Base-by-base conservation (phyloP, 2,113 vertebrate genomes). In the Bathybates hornii region DNA sequence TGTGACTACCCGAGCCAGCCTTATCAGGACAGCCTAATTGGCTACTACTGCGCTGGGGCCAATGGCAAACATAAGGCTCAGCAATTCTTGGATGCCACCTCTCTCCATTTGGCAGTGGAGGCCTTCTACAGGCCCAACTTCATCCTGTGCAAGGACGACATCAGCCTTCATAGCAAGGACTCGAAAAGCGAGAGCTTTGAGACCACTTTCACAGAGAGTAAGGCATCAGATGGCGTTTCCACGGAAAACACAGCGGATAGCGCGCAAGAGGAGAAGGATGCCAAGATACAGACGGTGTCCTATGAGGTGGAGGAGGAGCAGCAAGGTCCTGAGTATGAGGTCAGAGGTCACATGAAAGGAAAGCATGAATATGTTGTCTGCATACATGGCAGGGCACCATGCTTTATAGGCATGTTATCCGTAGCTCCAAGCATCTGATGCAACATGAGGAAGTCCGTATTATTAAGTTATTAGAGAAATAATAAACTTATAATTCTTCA, bases 51-150 rank as follows among this genome's bases (percentile, higher is more conserved):
- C 93, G 96, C 92, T 1, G 93, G 97, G 13, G 89, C 96, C 61
- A 89, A 96, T 19, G 94, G 92, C 5, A 86, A 96, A 53, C 91
- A 96, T 27, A 97, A 95, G 84, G 92, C 97, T 81, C 97, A 97
- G 85, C 98, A 98, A 94, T 97, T 97, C 93, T 95, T 99, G 94
- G 98, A 99, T 17, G 97, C 98, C 21, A 97, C 97, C 1, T 98
- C 98, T 59, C 96, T 99, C 88, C 98, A 99, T 93, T 95, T 99
- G 76, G 97, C 98, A 0, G 97, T 98, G 88, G 98, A 98, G 93
- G 97, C 97, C 57, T 97, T 98, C 94, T 99, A 98, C 2, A 94
- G 97, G 52, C 97, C 98, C 34, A 97, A 94, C 94, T 97, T 97
- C 87, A 97, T 98, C 89, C 93, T 98, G 2, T 97, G 96, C 90